Evolutionary conservation across 2,797 vertebrate genomes (phyloP), one percentile per base, ranked within the genome.

Genomic region (Sparidentex hasta): DNA sequence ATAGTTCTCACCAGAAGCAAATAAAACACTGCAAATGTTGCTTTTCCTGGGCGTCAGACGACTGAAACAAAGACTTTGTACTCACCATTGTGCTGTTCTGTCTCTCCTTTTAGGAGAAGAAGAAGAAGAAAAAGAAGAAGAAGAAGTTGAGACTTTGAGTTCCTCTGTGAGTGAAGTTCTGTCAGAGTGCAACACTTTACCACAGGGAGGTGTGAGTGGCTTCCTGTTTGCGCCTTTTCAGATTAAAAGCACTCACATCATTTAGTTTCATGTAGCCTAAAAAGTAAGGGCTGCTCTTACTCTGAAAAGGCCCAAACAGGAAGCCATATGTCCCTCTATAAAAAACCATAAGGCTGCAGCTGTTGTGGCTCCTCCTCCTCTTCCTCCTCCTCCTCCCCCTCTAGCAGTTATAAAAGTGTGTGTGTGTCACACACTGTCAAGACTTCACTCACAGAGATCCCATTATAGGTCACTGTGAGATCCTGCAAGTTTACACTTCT

Each of bases 261-360:
- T n/a, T n/a, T n/a, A n/a, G n/a, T n/a, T n/a, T n/a, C n/a, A n/a
- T n/a, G n/a, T n/a, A n/a, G n/a, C n/a, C n/a, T n/a, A n/a, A n/a
- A n/a, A n/a, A n/a, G n/a, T n/a, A n/a, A n/a, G n/a, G 14, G 12
- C 13, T n/a, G n/a, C 48, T 81, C 84, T 85, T 89, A 80, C 56
- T 81, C 11, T 87, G 83, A 86, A 80, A 72, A 38, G 21, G 17
- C n/a, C 3, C 69, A 4, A 58, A 25, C 56, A 72, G 75, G 63
- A 85, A 82, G 54, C 13, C 48, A 12, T 44, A 44, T 13, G 11
- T 44, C 12, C 12, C 43, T 44, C 43, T 14, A 12, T 44, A 14
- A 44, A 44, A 14, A 14, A 11, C 12, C 12, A 44, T 44, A 4
- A 44, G 13, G 13, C 43, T 44, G 43, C 43, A 44, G 43, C 43